Evolutionary conservation across 2,888 invertebrate genomes (phyloP), one percentile per base, ranked within the genome.

Genomic region (Chloroclystis v-ata): DNA sequence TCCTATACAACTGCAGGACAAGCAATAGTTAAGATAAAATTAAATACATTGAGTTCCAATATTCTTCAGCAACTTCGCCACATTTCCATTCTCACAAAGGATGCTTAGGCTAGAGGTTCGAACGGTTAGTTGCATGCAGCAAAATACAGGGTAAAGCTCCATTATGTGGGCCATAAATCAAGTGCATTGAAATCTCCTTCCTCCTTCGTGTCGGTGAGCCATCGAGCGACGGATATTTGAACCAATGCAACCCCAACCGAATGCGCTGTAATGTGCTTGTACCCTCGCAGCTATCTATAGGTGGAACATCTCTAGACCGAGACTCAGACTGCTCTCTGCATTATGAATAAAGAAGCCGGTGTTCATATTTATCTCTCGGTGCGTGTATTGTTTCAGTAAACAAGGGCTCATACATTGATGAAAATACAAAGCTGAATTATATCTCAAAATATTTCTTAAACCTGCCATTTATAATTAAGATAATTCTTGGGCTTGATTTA

Each of bases 131-230:
- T 77, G 82, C 81, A 83, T 80, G 81, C 74, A 72, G 74, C 71
- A 70, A 72, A 79, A 75, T 76, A 80, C 76, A 78, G 75, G 75
- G 74, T 71, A 71, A 72, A 65, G 74, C 77, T 75, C 78, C 78
- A 82, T 82, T 82, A 82, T 76, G 75, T 73, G 69, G 72, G 60
- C 62, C 73, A 79, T 85, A 85, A 84, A 85, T 85, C 84, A 83
- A 75, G 72, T 72, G 82, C 84, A 82, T 79, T 82, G 81, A 82
- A 84, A 82, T 78, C 82, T 82, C 76, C 82, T 83, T 82, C 83
- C 81, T 80, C 77, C 72, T 81, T 82, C 82, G 81, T 81, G 82
- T 77, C 75, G 80, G 73, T 69, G 73, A 71, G 69, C 78, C 76
- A 78, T 81, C 75, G 65, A 70, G 71, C 75, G 75, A 73, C 77